Evolutionary conservation across 1,140 invertebrate species (phyloP).

Genomic region (Drosophila orosa): DNA sequence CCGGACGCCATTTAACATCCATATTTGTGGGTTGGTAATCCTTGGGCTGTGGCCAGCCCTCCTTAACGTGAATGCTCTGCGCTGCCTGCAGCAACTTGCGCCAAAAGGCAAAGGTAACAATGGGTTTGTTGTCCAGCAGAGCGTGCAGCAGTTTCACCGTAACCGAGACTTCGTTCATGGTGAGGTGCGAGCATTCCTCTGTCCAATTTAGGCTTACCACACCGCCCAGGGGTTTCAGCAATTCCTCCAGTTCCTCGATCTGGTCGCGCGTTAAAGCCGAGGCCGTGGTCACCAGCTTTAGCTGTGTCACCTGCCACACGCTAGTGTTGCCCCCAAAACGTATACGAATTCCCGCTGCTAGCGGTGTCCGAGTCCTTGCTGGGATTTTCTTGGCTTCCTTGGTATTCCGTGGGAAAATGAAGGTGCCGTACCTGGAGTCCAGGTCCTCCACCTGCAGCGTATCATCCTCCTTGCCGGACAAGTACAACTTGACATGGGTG

Average conservation of each 20-base stretch:
- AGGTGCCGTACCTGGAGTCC: constrained; percentile 86
- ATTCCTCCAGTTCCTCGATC: constrained; percentile 75
- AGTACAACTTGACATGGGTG: constrained; percentile 85
- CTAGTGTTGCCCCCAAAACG: constrained; percentile 86
- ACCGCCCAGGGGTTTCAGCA: constrained; percentile 84
- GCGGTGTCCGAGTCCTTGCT: constrained; percentile 12
- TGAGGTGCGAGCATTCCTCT: constrained; percentile 87
- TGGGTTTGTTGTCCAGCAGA: constrained; percentile 86
- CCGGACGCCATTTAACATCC: constrained; percentile 85
- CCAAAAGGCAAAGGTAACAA: constrained; percentile 88
- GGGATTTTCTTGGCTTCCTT: constrained; percentile 40
- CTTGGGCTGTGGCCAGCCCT: constrained; percentile 85
- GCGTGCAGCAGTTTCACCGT: constrained; percentile 89
- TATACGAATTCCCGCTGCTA: constrained; percentile 84
- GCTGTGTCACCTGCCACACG: constrained; percentile 84
- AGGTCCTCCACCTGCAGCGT: constrained; percentile 79
- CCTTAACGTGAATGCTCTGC: constrained; percentile 61
- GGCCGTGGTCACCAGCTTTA: constrained; percentile 83
- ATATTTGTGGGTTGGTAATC: constrained; percentile 84
- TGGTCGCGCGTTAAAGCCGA: constrained; percentile 85
- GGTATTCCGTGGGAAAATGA: constrained; percentile 82
- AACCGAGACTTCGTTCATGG: constrained; percentile 88
- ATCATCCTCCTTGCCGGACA: constrained; percentile 49
- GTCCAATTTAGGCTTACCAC: constrained; percentile 63
- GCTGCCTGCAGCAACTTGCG: constrained; percentile 85